These are phyloP conservation scores for Hirundo rustica DNA, from an alignment of 2,797 vertebrate species.

Conservation along the genomic window DNA sequence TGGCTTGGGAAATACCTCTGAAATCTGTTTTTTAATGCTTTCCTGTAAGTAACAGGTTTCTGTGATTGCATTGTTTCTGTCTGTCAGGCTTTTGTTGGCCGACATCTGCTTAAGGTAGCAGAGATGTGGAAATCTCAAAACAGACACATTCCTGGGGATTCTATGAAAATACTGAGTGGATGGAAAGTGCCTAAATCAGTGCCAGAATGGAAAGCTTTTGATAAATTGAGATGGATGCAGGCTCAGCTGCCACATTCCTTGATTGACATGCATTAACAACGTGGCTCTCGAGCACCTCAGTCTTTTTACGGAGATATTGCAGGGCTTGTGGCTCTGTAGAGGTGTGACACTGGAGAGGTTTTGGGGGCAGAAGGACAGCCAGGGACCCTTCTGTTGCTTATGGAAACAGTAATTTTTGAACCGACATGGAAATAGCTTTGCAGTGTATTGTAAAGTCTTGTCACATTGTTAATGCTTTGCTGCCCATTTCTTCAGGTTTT, in stretches of 20 bases:
- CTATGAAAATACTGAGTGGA: background rate
- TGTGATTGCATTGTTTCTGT: background rate
- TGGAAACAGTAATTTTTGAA: background rate
- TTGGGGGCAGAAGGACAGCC: background rate
- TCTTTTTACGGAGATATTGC: background rate
- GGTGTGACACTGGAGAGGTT: background rate
- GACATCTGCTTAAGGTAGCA: background rate
- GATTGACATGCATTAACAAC: accelerated
- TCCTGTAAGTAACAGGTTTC: background rate
- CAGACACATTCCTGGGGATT: background rate
- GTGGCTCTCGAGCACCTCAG: accelerated
- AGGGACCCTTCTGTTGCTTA: background rate
- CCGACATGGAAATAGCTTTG: background rate
- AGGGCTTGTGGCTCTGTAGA: accelerated
- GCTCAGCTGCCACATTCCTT: background rate
- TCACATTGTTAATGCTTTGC: background rate
- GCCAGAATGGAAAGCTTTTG: background rate
- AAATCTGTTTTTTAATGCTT: background rate
- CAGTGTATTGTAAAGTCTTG: background rate
- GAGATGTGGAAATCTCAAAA: background rate
- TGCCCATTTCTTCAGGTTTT: accelerated
- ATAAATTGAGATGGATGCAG: background rate
- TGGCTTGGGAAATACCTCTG: background rate
- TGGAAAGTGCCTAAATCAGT: background rate
- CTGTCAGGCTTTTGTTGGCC: background rate